These are phyloP conservation scores for Ophion slaviceki DNA, from an alignment of 2,888 invertebrate species.

Conservation along the genomic window DNA sequence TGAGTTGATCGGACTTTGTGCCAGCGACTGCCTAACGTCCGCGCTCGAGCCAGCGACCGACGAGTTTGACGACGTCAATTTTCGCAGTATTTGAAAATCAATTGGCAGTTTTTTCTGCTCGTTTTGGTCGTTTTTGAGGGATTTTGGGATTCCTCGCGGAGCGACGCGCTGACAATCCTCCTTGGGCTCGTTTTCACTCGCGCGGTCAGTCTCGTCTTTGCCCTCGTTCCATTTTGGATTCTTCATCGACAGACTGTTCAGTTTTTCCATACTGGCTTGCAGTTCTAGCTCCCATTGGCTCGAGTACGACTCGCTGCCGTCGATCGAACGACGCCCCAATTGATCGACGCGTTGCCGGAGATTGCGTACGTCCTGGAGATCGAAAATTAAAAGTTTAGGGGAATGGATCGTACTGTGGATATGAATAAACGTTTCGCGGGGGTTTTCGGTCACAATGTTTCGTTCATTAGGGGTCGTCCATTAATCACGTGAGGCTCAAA, in stretches of 20 bases:
- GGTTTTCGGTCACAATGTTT: neutral
- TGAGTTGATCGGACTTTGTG: constrained; percentile 77
- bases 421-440: neutral
- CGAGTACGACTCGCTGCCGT: constrained; percentile 88
- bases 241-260: constrained; percentile 85
- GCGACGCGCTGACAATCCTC: constrained; percentile 42
- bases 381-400: neutral
- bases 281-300: constrained; percentile 91
- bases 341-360: constrained; percentile 89
- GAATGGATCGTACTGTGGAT: neutral
- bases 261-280: constrained; percentile 90
- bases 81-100: constrained; percentile 60
- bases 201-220: constrained; percentile 26
- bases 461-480: too few species aligned
- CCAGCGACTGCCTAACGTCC: constrained; percentile 74
- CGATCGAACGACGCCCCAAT: constrained; percentile 89
- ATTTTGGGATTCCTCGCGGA: constrained; percentile 46
- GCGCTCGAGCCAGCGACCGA: constrained; percentile 25
- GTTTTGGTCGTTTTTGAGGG: constrained; percentile 64
- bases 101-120: constrained; percentile 67
- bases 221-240: constrained; percentile 62
- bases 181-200: constrained; percentile 36
- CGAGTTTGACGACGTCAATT: constrained; percentile 42
- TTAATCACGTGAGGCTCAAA: too few species aligned
- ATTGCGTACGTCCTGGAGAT: constrained; percentile 85